phyloP scores from a whole-genome alignment of 2,888 invertebrate genomes.

The Heliconius hortense region DNA sequence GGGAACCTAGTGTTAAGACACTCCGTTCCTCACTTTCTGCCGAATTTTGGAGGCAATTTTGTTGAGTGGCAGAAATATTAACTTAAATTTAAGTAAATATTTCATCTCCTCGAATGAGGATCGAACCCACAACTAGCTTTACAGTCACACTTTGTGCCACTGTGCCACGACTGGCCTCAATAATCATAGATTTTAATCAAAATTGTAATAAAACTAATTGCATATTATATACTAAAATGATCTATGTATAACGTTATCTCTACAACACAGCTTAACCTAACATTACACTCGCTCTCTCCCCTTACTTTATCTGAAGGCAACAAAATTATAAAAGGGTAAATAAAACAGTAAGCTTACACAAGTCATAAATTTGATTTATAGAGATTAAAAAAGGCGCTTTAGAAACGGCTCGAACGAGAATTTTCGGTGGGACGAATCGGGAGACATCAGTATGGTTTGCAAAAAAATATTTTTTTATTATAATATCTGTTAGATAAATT shows the following conservation, averaged over 20 bases:
- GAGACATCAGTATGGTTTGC: constrained; percentile 69
- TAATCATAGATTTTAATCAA: too few relatives aligned
- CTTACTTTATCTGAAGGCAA: constrained; percentile 55
- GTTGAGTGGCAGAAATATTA: too few relatives aligned
- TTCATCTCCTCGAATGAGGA: too few relatives aligned
- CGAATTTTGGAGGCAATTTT: too few relatives aligned
- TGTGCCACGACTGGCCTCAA: too few relatives aligned
- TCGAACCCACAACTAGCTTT: too few relatives aligned
- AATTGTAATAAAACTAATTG: too few relatives aligned
- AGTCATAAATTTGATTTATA: constrained; percentile 83
- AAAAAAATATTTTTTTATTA: constrained; percentile 23
- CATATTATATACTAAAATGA: neutral
- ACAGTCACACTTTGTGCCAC: too few relatives aligned
- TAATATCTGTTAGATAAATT: neutral
- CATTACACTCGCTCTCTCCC: constrained; percentile 37
- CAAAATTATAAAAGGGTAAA: constrained; percentile 82
- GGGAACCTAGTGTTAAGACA: too few relatives aligned
- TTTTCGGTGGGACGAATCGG: constrained; percentile 81
- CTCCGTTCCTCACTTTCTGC: too few relatives aligned
- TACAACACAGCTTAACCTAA: constrained; percentile 31
- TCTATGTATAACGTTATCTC: constrained; percentile 14
- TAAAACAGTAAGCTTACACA: constrained; percentile 83
- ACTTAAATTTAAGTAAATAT: too few relatives aligned
- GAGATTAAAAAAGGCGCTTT: constrained; percentile 83
- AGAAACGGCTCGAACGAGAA: constrained; percentile 81